Evolutionary conservation across 2,113 vertebrate species (phyloP).

Genomic region (Cheirogaleus medius): DNA sequence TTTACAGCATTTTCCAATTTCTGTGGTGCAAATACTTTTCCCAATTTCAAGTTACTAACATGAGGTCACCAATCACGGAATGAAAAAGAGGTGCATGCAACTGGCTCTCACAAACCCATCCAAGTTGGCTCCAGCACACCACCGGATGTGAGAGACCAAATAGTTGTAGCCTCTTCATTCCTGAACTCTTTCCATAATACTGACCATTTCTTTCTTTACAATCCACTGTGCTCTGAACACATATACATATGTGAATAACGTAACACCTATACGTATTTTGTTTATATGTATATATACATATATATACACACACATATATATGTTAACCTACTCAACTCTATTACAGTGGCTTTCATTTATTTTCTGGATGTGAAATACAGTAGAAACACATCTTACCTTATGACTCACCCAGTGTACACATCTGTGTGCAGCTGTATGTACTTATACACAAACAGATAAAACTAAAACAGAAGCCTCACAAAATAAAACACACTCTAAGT

Average conservation of each 20-base stretch:
- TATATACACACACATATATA: not conserved
- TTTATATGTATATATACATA: not conserved
- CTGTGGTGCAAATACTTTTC: not conserved
- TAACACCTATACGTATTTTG: not conserved
- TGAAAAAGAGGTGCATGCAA: too few relatives aligned
- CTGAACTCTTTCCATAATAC: not conserved
- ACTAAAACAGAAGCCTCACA: not conserved
- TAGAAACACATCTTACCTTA: not conserved
- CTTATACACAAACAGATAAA: not conserved
- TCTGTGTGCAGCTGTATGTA: not conserved
- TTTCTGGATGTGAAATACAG: not conserved
- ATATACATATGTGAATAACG: not conserved
- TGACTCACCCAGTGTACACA: not conserved
- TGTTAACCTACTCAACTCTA: not conserved
- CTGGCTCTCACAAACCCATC: not conserved
- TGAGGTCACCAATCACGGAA: not conserved
- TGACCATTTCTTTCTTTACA: not conserved
- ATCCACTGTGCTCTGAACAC: not conserved
- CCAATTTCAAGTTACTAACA: not conserved
- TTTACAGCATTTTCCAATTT: slow-evolving; percentile 23
- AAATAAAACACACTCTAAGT: not conserved
- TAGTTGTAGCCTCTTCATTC: not conserved
- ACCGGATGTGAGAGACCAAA: not conserved
- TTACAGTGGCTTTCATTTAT: not conserved
- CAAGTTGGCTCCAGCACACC: not conserved